Evolutionary conservation across 2,888 invertebrate species (phyloP).

Genomic region (Elmis aenea): DNA sequence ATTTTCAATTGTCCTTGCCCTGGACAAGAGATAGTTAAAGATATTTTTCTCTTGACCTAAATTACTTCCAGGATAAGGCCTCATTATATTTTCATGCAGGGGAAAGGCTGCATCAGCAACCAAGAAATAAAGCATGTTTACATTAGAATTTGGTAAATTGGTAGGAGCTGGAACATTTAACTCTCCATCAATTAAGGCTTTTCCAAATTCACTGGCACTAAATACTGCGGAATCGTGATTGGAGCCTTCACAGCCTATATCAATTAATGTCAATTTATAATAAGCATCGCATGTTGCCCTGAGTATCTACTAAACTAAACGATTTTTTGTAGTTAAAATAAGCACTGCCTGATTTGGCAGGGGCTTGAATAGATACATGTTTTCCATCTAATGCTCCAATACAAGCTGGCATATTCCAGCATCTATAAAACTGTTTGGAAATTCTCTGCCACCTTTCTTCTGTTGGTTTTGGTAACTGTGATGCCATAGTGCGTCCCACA

Average conservation of each 20-base stretch:
- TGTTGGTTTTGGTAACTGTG: conserved; percentile 9
- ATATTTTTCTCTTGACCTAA: neutral
- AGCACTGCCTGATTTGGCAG: too few species aligned
- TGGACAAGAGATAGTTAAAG: neutral
- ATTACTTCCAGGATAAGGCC: neutral
- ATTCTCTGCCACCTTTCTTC: conserved; percentile 7
- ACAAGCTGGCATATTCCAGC: conserved; percentile 11
- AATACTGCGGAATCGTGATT: conserved; percentile 1
- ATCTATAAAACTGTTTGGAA: conserved; percentile 12
- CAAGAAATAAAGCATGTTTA: conserved; percentile 13
- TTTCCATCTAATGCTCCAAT: conserved; percentile 6
- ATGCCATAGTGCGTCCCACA: conserved; percentile 7
- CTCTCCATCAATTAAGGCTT: too few species aligned
- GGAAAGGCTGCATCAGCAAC: conserved; percentile 22
- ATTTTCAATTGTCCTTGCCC: conserved; percentile 2
- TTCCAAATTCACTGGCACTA: neutral
- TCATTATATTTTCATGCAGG: conserved; percentile 9
- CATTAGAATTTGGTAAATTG: conserved; percentile 12
- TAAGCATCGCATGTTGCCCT: too few species aligned
- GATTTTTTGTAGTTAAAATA: too few species aligned
- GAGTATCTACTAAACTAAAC: too few species aligned
- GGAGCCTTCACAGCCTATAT: too few species aligned
- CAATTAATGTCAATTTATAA: too few species aligned
- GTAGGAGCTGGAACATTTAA: conserved; percentile 10
- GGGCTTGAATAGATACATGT: conserved; percentile 5